Conservation (phyloP, 2,797 vertebrate genomes). For the Hyperoplus immaculatus region DNA sequence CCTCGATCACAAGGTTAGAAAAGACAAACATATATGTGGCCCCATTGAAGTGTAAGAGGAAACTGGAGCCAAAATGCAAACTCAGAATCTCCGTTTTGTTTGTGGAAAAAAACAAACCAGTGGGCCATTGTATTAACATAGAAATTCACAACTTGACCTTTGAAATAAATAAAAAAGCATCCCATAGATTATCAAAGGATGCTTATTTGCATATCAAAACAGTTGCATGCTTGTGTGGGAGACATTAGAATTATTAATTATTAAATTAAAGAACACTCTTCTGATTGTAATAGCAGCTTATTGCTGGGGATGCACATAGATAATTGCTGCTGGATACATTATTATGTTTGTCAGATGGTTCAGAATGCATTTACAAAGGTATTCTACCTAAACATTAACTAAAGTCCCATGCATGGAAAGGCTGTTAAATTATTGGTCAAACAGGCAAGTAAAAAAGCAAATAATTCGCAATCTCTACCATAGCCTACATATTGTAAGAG, state of each 20-base stretch:
- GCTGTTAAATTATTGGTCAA: too few species aligned
- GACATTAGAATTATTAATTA: constrained; percentile 1
- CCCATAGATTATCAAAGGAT: constrained; percentile 11
- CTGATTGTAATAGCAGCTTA: constrained; percentile 44
- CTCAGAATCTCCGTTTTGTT: background rate
- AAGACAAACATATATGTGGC: constrained; percentile 21
- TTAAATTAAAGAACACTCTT: constrained; percentile 24
- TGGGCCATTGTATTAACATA: background rate
- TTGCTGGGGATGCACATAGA: constrained; percentile 11
- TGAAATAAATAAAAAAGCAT: constrained; percentile 10
- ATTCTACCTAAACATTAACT: too few species aligned
- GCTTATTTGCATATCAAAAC: constrained; percentile 27
- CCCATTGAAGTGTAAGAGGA: constrained; percentile 19
- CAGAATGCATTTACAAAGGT: too few species aligned
- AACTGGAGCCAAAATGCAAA: constrained; percentile 13
- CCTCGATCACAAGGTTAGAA: constrained; percentile 18
- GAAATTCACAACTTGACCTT: background rate
- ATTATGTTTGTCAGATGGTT: too few species aligned
- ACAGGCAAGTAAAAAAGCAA: too few species aligned
- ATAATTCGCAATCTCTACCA: too few species aligned
- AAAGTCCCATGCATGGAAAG: too few species aligned
- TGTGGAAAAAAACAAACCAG: background rate
- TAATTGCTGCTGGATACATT: background rate
- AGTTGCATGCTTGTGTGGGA: background rate
- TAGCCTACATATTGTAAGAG: too few species aligned